A percentile compares a stretch with the other conserved stretches of the same genome.
Evolutionary conservation across 1,140 invertebrate genomes (phyloP).

Genomic region (Intoshia linei): DNA sequence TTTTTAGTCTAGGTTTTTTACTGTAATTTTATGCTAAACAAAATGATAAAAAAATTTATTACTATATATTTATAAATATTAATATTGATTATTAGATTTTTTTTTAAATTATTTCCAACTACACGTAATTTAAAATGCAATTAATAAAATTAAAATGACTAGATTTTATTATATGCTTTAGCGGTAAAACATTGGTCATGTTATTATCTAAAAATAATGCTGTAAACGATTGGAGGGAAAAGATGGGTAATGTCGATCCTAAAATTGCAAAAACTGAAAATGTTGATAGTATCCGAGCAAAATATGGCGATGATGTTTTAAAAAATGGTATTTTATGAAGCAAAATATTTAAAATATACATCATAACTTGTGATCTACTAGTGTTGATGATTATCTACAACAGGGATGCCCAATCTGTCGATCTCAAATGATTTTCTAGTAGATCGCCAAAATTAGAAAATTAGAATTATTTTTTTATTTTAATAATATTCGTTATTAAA

Average conservation of each 20-base stretch:
- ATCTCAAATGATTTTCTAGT: too few species aligned
- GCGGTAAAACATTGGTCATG: constrained; percentile 20
- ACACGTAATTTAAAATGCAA: neutral
- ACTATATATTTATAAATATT: neutral
- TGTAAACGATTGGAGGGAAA: constrained; percentile 15
- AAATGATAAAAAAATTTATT: neutral
- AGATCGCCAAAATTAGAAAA: too few species aligned
- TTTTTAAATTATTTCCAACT: neutral
- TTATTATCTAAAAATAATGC: constrained; percentile 19
- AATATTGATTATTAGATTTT: neutral
- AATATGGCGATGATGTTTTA: too few species aligned
- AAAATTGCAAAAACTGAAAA: constrained; percentile 13
- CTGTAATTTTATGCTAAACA: neutral
- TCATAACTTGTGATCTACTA: too few species aligned
- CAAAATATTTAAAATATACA: too few species aligned
- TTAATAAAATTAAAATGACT: neutral
- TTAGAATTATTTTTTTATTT: too few species aligned
- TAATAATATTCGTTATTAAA: too few species aligned
- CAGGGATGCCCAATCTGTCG: too few species aligned
- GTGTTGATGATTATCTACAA: too few species aligned
- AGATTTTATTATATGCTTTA: constrained; percentile 7
- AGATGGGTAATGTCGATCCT: constrained; percentile 18
- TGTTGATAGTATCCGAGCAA: too few species aligned
- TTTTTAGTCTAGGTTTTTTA: neutral
- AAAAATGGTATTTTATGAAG: too few species aligned